These are phyloP conservation scores for Meles meles DNA, from an alignment of 2,113 vertebrate species.

Conservation along the genomic window DNA sequence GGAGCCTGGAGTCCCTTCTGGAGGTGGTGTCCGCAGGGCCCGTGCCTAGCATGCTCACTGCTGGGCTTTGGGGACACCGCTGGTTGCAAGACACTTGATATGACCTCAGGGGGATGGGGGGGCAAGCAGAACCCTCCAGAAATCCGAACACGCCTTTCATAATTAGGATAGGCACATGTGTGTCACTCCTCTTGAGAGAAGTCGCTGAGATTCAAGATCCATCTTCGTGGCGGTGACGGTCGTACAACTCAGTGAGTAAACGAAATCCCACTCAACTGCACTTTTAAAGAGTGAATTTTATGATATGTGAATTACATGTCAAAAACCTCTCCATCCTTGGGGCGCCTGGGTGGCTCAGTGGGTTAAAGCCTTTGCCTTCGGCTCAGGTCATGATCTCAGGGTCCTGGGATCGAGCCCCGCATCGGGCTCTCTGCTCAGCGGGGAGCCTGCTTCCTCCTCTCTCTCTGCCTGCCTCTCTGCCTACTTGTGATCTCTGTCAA, in stretches of 20 bases:
- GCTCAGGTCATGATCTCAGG: too few relatives aligned
- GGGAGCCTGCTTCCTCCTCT: too few relatives aligned
- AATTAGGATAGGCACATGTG: not conserved
- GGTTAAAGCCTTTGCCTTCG: too few relatives aligned
- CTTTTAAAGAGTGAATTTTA: not conserved
- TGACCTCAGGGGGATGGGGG: not conserved
- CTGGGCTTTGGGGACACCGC: too few relatives aligned
- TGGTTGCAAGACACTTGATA: not conserved
- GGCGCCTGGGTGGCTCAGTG: too few relatives aligned
- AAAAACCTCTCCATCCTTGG: not conserved
- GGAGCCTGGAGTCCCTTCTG: not conserved
- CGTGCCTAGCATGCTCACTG: fast-evolving
- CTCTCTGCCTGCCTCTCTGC: too few relatives aligned
- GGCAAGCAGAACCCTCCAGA: not conserved
- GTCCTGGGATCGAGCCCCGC: too few relatives aligned
- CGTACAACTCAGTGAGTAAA: not conserved
- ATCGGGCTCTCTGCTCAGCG: too few relatives aligned
- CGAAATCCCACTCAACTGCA: not conserved
- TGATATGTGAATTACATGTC: not conserved
- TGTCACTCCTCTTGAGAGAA: not conserved
- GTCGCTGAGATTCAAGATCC: not conserved
- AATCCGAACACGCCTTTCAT: not conserved
- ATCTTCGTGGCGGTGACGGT: not conserved
- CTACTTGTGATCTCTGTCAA: too few relatives aligned
- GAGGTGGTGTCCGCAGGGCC: fast-evolving